Percentiles rank a stretch among this genome's conserved stretches.
Conservation (phyloP, 2,113 vertebrate species). For the Sapayoa aenigma region DNA sequence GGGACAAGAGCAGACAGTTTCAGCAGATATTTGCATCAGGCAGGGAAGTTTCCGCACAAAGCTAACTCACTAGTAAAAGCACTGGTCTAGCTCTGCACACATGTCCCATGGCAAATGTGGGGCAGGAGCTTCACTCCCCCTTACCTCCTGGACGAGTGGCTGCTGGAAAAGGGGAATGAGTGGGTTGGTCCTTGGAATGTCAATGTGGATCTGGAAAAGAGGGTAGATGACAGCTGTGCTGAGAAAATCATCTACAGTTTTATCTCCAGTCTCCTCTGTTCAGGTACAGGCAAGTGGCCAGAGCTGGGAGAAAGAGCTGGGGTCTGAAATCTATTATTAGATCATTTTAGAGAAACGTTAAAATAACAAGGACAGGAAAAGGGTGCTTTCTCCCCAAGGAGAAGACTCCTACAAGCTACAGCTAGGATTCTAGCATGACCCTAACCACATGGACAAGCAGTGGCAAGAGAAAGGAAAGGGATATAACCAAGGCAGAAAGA, state of each 20-base stretch:
- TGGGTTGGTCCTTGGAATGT: slow-evolving; percentile 98
- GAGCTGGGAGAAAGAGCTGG: not conserved
- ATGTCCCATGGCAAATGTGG: accelerated
- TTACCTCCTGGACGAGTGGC: slow-evolving; percentile 94
- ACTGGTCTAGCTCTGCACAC: not conserved
- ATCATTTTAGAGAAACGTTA: not conserved
- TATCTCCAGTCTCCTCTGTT: not conserved
- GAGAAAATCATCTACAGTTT: not conserved
- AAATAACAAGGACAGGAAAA: not conserved
- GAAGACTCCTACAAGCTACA: not conserved
- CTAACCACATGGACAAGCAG: not conserved
- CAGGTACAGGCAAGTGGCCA: not conserved
- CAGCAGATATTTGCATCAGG: not conserved
- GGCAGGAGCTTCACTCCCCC: not conserved
- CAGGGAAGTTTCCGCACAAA: not conserved
- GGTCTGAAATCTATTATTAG: not conserved
- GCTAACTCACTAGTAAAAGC: not conserved
- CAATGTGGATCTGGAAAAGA: slow-evolving; percentile 92
- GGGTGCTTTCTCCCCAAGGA: not conserved
- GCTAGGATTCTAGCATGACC: not conserved
- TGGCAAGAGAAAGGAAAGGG: not conserved
- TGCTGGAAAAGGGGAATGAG: slow-evolving; percentile 98
- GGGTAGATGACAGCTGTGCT: not conserved
- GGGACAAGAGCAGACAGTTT: not conserved
- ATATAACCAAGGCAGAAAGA: not conserved